Evolutionary conservation across 2,113 vertebrate species (phyloP).

Genomic region (Varanus komodoensis): DNA sequence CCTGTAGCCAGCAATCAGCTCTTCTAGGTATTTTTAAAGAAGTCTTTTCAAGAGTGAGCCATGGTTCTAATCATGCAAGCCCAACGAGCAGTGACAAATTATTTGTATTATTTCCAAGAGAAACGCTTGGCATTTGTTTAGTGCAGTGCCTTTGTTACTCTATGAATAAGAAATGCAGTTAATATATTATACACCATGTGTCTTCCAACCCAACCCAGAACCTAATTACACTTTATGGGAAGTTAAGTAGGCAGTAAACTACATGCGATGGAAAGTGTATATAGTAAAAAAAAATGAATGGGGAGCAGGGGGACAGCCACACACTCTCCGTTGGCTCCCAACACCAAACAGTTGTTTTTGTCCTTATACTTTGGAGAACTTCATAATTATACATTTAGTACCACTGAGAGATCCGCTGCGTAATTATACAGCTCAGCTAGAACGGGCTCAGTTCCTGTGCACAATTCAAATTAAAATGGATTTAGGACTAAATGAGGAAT

Average conservation of each 20-base stretch:
- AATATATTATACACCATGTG: slow-evolving; percentile 68
- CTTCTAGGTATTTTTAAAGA: slow-evolving; percentile 70
- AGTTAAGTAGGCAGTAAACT: slow-evolving; percentile 72
- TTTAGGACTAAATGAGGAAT: slow-evolving; percentile 54
- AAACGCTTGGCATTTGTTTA: slow-evolving; percentile 66
- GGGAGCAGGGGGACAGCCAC: no score
- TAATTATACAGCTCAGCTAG: slow-evolving; percentile 74
- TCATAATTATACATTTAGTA: slow-evolving; percentile 76
- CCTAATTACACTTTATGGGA: slow-evolving; percentile 71
- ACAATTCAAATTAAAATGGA: slow-evolving; percentile 66
- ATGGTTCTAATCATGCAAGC: slow-evolving; percentile 49
- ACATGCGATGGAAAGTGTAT: slow-evolving; percentile 52
- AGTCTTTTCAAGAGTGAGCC: slow-evolving; percentile 64
- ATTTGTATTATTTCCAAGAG: slow-evolving; percentile 70
- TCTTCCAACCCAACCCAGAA: slow-evolving; percentile 63
- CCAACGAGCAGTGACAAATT: slow-evolving; percentile 70
- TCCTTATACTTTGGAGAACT: slow-evolving; percentile 70
- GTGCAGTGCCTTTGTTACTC: slow-evolving; percentile 64
- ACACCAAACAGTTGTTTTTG: slow-evolving; percentile 59
- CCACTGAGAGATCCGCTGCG: slow-evolving; percentile 63
- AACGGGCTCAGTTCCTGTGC: slow-evolving; percentile 67
- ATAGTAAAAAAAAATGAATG: background rate
- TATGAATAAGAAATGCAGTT: slow-evolving; percentile 71
- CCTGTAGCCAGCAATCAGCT: slow-evolving; percentile 52
- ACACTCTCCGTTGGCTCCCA: slow-evolving; percentile 54